These are phyloP conservation scores for Rhingia rostrata DNA, from an alignment of 2,888 invertebrate genomes.

Conservation along the genomic window DNA sequence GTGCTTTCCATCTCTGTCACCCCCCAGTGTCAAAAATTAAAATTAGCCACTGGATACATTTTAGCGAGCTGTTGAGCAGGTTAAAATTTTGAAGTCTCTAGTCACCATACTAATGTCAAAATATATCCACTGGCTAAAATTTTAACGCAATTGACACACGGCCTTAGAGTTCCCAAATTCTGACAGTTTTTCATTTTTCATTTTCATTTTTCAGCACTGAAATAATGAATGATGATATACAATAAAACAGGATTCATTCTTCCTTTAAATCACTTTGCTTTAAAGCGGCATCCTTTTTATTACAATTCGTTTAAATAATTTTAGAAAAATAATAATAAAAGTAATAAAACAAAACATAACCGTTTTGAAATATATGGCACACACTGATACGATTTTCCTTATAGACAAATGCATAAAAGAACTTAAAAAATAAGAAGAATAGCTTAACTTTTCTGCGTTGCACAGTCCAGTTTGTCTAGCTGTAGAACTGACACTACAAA, in stretches of 20 bases:
- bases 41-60: no score
- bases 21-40: no score
- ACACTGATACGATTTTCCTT: conserved; percentile 56
- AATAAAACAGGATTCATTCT: neutral
- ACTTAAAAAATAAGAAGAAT: conserved; percentile 51
- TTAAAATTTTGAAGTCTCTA: no score
- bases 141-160: no score
- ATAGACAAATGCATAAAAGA: conserved; percentile 44
- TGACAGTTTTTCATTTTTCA: no score
- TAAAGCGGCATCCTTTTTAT: conserved; percentile 31
- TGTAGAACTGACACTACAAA: conserved; percentile 8
- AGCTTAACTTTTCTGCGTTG: conserved; percentile 41
- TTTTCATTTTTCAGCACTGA: no score
- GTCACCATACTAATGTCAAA: no score
- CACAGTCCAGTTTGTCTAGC: conserved; percentile 12
- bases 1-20: no score
- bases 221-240: no score
- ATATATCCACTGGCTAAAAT: no score
- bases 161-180: no score
- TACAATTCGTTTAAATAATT: conserved; percentile 52
- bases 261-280: conserved; percentile 37
- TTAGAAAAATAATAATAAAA: conserved; percentile 30
- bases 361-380: conserved; percentile 57
- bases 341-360: conserved; percentile 10
- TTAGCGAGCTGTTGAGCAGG: no score